phyloP scores from a whole-genome alignment of 2,888 invertebrate genomes.

The Erebia aethiops region DNA sequence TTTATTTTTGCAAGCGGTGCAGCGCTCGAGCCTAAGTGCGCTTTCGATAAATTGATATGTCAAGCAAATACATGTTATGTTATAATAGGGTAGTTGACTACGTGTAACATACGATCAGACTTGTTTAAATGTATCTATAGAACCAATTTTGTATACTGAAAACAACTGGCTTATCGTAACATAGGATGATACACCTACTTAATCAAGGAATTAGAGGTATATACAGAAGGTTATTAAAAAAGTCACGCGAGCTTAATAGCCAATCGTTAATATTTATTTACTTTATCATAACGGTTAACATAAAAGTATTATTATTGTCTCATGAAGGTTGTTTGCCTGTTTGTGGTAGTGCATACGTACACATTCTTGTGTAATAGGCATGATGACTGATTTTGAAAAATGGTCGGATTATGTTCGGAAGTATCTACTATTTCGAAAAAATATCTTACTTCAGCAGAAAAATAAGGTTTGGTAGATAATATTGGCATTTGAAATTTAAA shows the following conservation, averaged over 20 bases:
- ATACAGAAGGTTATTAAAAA: neutral
- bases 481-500: too few species aligned
- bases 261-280: neutral
- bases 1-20: slow-evolving; percentile 67
- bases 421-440: too few species aligned
- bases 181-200: neutral
- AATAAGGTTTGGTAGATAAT: too few species aligned
- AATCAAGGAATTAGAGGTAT: neutral
- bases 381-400: too few species aligned
- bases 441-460: too few species aligned
- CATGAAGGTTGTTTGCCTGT: too few species aligned
- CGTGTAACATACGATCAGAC: neutral
- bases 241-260: neutral
- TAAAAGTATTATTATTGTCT: too few species aligned
- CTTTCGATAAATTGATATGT: slow-evolving; percentile 58
- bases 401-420: too few species aligned
- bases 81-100: slow-evolving; percentile 39
- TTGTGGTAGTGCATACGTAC: too few species aligned
- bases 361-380: too few species aligned
- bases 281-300: neutral
- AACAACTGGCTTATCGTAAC: neutral
- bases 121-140: neutral
- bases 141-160: neutral
- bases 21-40: slow-evolving; percentile 69
- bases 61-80: slow-evolving; percentile 57